Base-by-base conservation (phyloP, 2,113 vertebrate species). In the Triplophysa tibetana region DNA sequence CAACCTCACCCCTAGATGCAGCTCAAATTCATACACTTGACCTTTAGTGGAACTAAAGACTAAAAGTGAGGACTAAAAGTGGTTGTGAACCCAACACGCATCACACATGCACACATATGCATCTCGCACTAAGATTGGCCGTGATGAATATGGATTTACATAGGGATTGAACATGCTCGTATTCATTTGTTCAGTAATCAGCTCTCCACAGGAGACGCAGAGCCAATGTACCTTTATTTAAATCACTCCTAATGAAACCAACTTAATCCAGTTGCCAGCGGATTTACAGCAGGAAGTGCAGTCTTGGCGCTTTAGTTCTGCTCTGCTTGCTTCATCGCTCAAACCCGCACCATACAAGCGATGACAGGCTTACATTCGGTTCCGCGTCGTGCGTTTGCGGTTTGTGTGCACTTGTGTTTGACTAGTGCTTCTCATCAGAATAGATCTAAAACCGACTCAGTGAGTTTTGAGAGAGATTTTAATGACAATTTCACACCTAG, bases 61-160 rank as follows among this genome's bases (percentile, higher is more conserved):
- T 24, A 24, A 24, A 24, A 24, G 24, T 24, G 24, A 16, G 50
- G 50, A 5, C 12, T 52, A 52, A 52, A 52, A 52, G 50, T 52
- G 50, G 14, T 52, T 52, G 2, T 52, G 14, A 26, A 70, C 2
- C 16, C 41, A 16, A 33, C 33, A 29, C 26, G 26, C 26, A 29
- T 29, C 26, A 3, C 26, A 3, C 26, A 56, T 54, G 6, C 17
- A 17, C 6, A 45, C 70, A 60, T 63, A 41, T 45, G 64, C 70
- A 79, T 73, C 80, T 81, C n/a, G 73, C 56, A 70, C 54, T 63
- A 8, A 63, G 60, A 63, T 50, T 75, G 60, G 48, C 23, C 60
- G 19, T 74, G 68, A 67, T 81, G 65, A 66, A 75, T 81, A 56
- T 79, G 43, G 45, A 78, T 73, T 79, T 81, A 70, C 65, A 73